Conservation (phyloP, 2,113 vertebrate genomes). For the Empidonax alnorum region DNA sequence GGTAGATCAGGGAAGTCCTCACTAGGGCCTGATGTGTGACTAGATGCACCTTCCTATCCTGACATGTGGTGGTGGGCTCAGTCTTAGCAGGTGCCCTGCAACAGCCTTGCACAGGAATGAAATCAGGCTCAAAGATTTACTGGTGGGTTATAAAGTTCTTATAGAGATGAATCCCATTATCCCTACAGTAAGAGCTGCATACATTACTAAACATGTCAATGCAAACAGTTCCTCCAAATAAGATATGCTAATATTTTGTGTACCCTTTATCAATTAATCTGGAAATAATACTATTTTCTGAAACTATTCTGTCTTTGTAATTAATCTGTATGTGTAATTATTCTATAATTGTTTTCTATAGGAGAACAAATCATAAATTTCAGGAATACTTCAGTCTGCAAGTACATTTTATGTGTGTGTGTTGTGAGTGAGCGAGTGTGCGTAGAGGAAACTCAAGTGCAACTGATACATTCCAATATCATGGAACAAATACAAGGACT, state of each 20-base stretch:
- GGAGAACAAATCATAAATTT: not conserved
- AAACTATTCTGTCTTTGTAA: not conserved
- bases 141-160: not conserved
- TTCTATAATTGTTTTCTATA: not conserved
- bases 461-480: not conserved
- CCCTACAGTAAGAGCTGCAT: not conserved
- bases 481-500: not conserved
- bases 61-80: not conserved
- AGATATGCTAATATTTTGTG: not conserved
- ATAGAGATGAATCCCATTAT: not conserved
- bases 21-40: fast-evolving
- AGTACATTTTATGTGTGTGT: not conserved
- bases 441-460: not conserved
- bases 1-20: not conserved
- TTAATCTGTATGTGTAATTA: not conserved
- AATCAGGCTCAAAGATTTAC: not conserved
- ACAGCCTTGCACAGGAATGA: not conserved
- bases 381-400: not conserved
- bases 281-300: not conserved
- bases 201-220: not conserved
- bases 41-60: not conserved
- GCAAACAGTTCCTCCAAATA: not conserved
- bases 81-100: fast-evolving
- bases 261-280: not conserved
- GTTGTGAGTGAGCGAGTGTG: not conserved